Conservation (phyloP, 2,888 invertebrate species). For the Megaustenia siamemsis region DNA sequence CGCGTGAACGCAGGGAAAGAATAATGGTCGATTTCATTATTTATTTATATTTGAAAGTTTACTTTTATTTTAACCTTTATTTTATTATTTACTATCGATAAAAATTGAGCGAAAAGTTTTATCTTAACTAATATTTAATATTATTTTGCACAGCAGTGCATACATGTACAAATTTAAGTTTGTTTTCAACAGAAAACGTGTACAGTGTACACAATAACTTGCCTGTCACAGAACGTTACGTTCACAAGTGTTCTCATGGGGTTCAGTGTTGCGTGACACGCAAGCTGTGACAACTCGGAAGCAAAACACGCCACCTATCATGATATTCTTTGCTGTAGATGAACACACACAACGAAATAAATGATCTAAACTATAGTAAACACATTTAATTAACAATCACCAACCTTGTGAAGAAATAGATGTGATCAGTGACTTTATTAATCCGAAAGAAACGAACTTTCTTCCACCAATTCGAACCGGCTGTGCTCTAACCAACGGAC, state of each 20-base stretch:
- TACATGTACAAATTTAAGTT: too few relatives aligned
- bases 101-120: too few relatives aligned
- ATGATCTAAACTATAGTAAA: not conserved
- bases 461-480: not conserved
- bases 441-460: not conserved
- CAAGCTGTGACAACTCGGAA: not conserved
- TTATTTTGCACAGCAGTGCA: too few relatives aligned
- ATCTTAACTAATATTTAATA: too few relatives aligned
- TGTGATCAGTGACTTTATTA: not conserved
- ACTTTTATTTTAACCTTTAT: too few relatives aligned
- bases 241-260: not conserved
- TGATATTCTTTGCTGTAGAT: not conserved
- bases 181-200: too few relatives aligned
- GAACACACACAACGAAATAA: not conserved
- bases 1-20: too few relatives aligned
- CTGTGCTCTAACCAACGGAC: not conserved
- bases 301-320: not conserved
- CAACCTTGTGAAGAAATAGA: not conserved
- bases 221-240: too few relatives aligned
- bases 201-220: too few relatives aligned
- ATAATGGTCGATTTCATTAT: too few relatives aligned
- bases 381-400: not conserved
- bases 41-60: too few relatives aligned
- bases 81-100: too few relatives aligned
- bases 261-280: not conserved